Conservation (phyloP, 2,888 invertebrate species). For the Zygogramma bicolorata region DNA sequence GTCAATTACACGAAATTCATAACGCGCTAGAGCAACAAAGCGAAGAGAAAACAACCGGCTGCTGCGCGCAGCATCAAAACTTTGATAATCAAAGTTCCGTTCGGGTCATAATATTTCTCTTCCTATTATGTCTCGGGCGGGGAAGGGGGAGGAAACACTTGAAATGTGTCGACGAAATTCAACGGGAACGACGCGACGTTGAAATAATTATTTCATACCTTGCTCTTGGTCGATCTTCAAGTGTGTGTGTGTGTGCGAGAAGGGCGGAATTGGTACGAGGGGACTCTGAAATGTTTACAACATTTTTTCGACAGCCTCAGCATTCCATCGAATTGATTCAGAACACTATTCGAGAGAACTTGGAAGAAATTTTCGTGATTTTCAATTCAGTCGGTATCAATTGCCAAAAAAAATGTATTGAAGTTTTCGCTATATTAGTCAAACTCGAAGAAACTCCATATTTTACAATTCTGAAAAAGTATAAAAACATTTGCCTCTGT, state of each 20-base stretch:
- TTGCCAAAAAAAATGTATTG: too few relatives aligned
- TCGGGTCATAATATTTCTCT: conserved; percentile 1
- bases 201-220: conserved; percentile 24
- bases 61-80: conserved; percentile 7
- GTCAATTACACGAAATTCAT: conserved; percentile 27
- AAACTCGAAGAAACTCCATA: too few relatives aligned
- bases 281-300: background rate
- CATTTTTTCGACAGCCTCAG: too few relatives aligned
- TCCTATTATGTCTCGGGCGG: background rate
- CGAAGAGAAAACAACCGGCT: conserved; percentile 6
- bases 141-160: background rate
- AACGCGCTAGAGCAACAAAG: conserved; percentile 6
- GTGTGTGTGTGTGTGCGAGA: background rate
- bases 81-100: conserved; percentile 24
- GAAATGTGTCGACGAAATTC: conserved; percentile 12
- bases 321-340: too few relatives aligned
- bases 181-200: background rate
- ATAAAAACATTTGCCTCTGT: too few relatives aligned
- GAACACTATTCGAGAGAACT: too few relatives aligned
- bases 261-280: background rate
- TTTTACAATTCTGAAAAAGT: too few relatives aligned
- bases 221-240: background rate
- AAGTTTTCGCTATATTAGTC: too few relatives aligned
- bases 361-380: too few relatives aligned
- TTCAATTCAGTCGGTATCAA: too few relatives aligned